A percentile compares a stretch with the other conserved stretches of the same genome.
Evolutionary conservation across 2,113 vertebrate species (phyloP).

Genomic region (Turnix velox): DNA sequence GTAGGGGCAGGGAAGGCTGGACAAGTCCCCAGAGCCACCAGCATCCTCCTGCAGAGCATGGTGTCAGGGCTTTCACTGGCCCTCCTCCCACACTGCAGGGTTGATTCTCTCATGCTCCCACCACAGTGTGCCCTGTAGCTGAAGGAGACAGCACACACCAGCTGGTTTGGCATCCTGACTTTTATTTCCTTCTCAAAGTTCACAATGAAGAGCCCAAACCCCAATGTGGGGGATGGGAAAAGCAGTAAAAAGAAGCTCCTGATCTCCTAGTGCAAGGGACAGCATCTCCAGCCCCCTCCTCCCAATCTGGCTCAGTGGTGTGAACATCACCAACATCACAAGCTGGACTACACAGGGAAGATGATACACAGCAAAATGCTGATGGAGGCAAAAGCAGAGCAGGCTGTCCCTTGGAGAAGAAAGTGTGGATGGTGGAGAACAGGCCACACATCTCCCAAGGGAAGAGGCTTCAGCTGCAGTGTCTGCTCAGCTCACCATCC

Average conservation of each 20-base stretch:
- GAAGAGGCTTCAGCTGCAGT: not conserved
- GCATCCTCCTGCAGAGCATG: not conserved
- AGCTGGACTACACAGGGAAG: not conserved
- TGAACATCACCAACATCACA: not conserved
- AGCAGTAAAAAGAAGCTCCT: not conserved
- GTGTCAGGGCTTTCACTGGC: not conserved
- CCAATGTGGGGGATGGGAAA: constrained; percentile 26
- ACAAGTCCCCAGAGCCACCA: not conserved
- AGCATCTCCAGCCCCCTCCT: not conserved
- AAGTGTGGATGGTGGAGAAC: not conserved
- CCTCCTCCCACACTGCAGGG: not conserved
- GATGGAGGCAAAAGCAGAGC: not conserved
- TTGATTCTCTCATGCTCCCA: not conserved
- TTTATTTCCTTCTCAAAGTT: constrained; percentile 16
- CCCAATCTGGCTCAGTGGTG: not conserved
- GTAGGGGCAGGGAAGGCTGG: not conserved
- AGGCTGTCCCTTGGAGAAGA: not conserved
- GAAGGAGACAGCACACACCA: not conserved
- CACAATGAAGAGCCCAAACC: not conserved
- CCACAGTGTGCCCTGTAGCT: not conserved
- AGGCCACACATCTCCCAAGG: not conserved
- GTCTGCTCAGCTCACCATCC: not conserved
- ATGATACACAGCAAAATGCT: not conserved
- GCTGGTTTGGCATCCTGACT: not conserved
- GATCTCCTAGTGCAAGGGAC: not conserved